Evolutionary conservation across 2,888 invertebrate genomes (phyloP).

Genomic region (Yponomeuta evonymella): DNA sequence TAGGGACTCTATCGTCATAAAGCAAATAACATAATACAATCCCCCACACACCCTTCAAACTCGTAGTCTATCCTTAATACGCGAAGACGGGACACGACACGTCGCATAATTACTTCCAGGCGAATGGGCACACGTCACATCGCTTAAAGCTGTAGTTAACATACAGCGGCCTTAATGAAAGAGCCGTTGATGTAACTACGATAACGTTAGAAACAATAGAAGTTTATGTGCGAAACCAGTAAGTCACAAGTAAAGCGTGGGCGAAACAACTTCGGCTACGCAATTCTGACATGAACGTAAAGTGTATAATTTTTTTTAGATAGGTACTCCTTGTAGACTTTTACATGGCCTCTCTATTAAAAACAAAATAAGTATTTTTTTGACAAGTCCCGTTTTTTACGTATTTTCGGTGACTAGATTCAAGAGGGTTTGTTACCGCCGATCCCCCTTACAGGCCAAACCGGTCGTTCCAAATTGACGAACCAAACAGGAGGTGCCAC

Average conservation of each 20-base stretch:
- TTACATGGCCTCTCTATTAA: no score
- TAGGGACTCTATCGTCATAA: no score
- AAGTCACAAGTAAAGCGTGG: background rate
- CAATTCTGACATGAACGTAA: background rate
- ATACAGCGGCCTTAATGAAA: background rate
- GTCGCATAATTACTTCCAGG: background rate
- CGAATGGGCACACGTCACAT: background rate
- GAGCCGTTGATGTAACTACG: background rate
- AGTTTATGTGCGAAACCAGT: background rate
- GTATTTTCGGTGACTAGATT: background rate
- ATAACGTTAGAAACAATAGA: background rate
- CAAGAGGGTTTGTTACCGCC: background rate
- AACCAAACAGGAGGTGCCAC: constrained; percentile 19
- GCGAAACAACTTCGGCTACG: background rate
- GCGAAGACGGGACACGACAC: background rate
- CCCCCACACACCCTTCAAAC: background rate
- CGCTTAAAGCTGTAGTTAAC: background rate
- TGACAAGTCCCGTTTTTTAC: no score
- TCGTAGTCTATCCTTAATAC: background rate
- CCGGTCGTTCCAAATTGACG: background rate
- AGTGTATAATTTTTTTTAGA: no score
- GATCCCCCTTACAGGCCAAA: background rate
- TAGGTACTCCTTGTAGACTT: no score
- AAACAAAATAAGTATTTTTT: no score
- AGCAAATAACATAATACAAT: background rate